Evolutionary conservation across 2,113 vertebrate genomes (phyloP).

Genomic region (Atherinomorus stipes): DNA sequence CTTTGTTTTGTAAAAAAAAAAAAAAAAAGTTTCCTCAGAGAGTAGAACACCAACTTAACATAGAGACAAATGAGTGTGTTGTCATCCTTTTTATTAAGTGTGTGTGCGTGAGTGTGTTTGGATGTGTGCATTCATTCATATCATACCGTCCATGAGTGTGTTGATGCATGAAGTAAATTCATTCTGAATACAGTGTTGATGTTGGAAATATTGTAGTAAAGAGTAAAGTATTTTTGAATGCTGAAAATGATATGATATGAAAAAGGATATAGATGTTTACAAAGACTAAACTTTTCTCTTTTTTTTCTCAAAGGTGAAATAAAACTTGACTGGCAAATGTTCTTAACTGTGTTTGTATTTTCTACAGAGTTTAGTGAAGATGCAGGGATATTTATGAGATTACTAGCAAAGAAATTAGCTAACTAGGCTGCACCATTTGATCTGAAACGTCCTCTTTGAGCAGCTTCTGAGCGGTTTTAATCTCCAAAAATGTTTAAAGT

Average conservation of each 20-base stretch:
- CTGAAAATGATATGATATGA: slow-evolving; percentile 64
- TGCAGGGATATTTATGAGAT: not conserved
- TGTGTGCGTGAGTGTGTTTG: not conserved
- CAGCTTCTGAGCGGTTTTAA: no score
- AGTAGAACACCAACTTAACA: slow-evolving; percentile 32
- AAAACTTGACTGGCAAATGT: slow-evolving; percentile 66
- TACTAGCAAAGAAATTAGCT: no score
- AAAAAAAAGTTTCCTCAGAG: slow-evolving; percentile 24
- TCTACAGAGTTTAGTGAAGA: not conserved
- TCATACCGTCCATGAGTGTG: slow-evolving; percentile 63
- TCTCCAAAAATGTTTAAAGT: no score
- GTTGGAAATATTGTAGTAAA: slow-evolving; percentile 76
- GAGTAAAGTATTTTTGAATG: slow-evolving; percentile 76
- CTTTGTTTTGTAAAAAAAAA: slow-evolving; percentile 24
- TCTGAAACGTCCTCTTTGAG: no score
- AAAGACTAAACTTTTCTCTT: slow-evolving; percentile 70
- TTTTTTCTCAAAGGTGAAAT: slow-evolving; percentile 70
- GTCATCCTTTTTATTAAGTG: slow-evolving; percentile 30
- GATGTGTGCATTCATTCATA: slow-evolving; percentile 20
- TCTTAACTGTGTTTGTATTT: slow-evolving; percentile 23
- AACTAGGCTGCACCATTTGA: not conserved
- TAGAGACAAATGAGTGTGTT: slow-evolving; percentile 16
- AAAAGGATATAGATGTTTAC: slow-evolving; percentile 77
- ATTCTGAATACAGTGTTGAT: slow-evolving; percentile 71
- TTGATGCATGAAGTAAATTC: slow-evolving; percentile 73